Conservation (phyloP, 2,797 vertebrate species). For the Manis pentadactyla region DNA sequence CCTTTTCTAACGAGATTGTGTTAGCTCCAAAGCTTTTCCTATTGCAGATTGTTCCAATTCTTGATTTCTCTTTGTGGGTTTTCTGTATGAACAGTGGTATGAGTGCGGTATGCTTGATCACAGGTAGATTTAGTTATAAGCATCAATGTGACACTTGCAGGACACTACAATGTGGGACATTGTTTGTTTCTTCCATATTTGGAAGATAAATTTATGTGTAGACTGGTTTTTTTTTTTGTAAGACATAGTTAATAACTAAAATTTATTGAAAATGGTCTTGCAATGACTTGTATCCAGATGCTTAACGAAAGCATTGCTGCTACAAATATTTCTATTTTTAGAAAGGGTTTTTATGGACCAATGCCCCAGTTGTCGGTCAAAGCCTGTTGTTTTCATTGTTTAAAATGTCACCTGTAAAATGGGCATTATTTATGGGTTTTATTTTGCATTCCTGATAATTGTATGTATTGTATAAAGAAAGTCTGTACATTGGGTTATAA, state of each 20-base stretch:
- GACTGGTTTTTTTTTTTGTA: constrained; percentile 86
- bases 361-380: constrained; percentile 90
- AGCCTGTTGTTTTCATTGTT: constrained; percentile 88
- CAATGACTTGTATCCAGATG: constrained; percentile 88
- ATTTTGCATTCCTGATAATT: constrained; percentile 95
- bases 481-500: constrained; percentile 96
- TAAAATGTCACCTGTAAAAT: constrained; percentile 88
- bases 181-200: constrained; percentile 92
- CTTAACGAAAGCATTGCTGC: constrained; percentile 93
- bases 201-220: constrained; percentile 90
- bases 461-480: constrained; percentile 96
- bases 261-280: constrained; percentile 88
- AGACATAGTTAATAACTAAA: constrained; percentile 87
- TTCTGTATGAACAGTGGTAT: constrained; percentile 86
- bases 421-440: constrained; percentile 90
- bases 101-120: constrained; percentile 83
- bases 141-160: constrained; percentile 88
- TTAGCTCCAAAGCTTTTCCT: constrained; percentile 89
- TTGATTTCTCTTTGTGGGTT: constrained; percentile 80
- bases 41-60: constrained; percentile 83
- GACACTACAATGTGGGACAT: constrained; percentile 90
- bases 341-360: constrained; percentile 93
- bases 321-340: constrained; percentile 92
- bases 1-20: constrained; percentile 89
- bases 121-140: constrained; percentile 85